Evolutionary conservation across 2,797 vertebrate genomes (phyloP), one percentile per base, ranked within the genome.

Genomic region (Melanotaenia maccullochi): DNA sequence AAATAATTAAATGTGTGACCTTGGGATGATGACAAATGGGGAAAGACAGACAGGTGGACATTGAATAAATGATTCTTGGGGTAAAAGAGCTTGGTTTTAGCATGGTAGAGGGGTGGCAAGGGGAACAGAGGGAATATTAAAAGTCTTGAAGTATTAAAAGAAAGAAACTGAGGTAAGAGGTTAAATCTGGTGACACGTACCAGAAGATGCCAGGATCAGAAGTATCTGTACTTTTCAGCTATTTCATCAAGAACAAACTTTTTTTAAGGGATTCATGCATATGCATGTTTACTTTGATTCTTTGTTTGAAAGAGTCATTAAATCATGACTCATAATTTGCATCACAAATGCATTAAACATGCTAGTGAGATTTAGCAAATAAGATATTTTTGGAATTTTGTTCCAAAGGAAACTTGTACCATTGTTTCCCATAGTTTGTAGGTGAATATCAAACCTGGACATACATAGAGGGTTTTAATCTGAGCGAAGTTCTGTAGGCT

Each of bases 1-100:
- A 73, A 81, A 81, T 81, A 79, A 90, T 84, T 87, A 76, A 84
- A 89, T 73, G 68, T 68, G 56, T 71, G 81, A 90, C 88, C 84
- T 90, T 90, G 87, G 35, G 64, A 35, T 62, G 52, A 80, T 71
- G 69, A 82, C 25, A 16, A 71, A 81, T 68, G 8, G 75, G 33
- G 24, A 71, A 71, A 76, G 68, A 71, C 62, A 25, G 65, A 56
- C 60, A 68, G 73, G 73, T 78, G 60, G 71, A 75, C 75, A 90
- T 87, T 88, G 81, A 91, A 87, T 90, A 89, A 89, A 85, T 75
- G 72, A 74, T 76, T 56, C 1, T 40, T 11, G 24, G 57, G 32
- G 61, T 68, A 69, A 76, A 73, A 78, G 79, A 83, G 75, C 63
- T 70, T 35, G 42, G 24, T 56, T 69, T 71, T 54, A 60, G 28